Evolutionary conservation across 2,888 invertebrate genomes (phyloP).

Genomic region (Byasa hedistus): DNA sequence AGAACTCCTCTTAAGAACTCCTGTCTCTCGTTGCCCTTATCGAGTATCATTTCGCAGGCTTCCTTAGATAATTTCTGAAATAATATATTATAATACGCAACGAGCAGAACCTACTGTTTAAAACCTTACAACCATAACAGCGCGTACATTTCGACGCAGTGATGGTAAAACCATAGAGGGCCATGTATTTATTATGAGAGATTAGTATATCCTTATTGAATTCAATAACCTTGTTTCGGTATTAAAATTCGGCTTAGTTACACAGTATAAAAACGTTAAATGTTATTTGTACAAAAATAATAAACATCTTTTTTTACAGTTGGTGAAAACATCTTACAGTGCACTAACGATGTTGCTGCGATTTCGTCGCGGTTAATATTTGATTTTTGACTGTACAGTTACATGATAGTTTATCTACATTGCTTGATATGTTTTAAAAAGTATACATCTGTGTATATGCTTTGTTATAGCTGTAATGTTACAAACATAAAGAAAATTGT

Average conservation of each 20-base stretch:
- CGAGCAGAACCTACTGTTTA: too few relatives aligned
- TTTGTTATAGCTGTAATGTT: background rate
- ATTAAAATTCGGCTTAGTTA: background rate
- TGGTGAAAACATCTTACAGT: conserved; percentile 70
- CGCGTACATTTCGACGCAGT: too few relatives aligned
- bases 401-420: background rate
- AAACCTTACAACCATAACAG: too few relatives aligned
- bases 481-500: background rate
- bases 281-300: background rate
- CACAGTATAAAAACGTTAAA: background rate
- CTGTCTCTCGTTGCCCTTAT: too few relatives aligned
- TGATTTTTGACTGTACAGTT: background rate
- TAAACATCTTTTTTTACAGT: conserved; percentile 44
- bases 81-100: too few relatives aligned
- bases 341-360: conserved; percentile 63
- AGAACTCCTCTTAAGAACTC: too few relatives aligned
- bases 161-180: too few relatives aligned
- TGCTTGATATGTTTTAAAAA: too few relatives aligned
- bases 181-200: background rate
- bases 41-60: too few relatives aligned
- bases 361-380: conserved; percentile 40
- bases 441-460: background rate
- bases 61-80: too few relatives aligned
- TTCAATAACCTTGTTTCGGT: background rate
- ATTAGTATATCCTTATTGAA: background rate